Base-by-base conservation (phyloP, 1,140 invertebrate genomes). In the Tetranychus cinnabarinus region DNA sequence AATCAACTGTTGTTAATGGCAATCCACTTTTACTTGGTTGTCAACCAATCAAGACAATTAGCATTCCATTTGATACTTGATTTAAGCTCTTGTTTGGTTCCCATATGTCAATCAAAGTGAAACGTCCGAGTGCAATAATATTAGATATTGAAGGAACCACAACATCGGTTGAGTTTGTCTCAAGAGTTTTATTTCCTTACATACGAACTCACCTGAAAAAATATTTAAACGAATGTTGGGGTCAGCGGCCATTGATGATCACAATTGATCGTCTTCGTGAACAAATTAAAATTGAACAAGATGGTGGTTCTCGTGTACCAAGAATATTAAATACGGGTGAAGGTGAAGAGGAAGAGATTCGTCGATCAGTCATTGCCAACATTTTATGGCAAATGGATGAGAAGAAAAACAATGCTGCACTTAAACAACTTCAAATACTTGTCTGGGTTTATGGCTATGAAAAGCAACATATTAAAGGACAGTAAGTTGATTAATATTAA, bases 391-490 rank as follows among this genome's bases (percentile, higher is more conserved):
- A 60, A 50, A 62, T 65, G 47, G 54, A 60, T 45, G 31, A 59
- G 10, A 61, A 61, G 34, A 42, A 48, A 23, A 52, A 59, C 6
- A 50, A 45, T 4, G 35, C 63, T 2, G 57, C 52, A 31, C 54
- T 62, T 10, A 65, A 65, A 36, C 58, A 62, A 42, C 2, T 62
- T 31, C 61, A 65, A 52, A 60, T 62, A 36, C 37, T 65, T 45
- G 48, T 62, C 12, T 65, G 63, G 63, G 59, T 65, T 57, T 65
- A 58, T 45, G 63, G 61, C 31, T 65, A 65, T 54, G 61, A 65
- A 34, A 56, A 50, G 13, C 48, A n/a, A n/a, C 5, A 59, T 4
- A 34, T 65, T 12, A 59, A 60, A 31, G 63, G 61, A 7, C 63
- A 65, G 55, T 56, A 33, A 56, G 55, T 56, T 8, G 12, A 1